These are phyloP conservation scores for Coenobita brevimanus DNA, from an alignment of 1,140 invertebrate species.

Conservation along the genomic window DNA sequence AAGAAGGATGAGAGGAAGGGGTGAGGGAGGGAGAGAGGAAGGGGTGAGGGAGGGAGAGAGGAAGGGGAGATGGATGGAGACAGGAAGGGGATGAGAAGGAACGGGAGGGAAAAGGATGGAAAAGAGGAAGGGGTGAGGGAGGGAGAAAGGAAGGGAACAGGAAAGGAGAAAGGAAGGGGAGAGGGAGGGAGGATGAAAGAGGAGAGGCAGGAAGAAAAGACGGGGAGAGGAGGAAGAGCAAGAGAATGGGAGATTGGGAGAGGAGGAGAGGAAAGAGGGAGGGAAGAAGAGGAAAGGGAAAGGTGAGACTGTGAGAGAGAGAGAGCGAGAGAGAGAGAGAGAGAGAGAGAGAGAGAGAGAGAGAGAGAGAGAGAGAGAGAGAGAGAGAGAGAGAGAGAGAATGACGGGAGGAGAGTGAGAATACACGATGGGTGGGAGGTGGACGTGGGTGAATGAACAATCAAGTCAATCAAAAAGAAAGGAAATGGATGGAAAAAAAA, in stretches of 20 bases:
- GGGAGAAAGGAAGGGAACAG: too few species aligned
- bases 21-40: neutral
- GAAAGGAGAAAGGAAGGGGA: too few species aligned
- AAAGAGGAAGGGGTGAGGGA: neutral
- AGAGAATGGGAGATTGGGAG: neutral
- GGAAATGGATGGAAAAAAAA: too few species aligned
- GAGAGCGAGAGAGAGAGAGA: neutral
- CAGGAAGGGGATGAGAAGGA: too few species aligned
- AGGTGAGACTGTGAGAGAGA: neutral
- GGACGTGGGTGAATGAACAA: neutral
- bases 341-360: neutral
- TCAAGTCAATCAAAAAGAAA: neutral
- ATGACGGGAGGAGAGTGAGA: neutral
- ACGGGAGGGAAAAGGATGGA: too few species aligned
- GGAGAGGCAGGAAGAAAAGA: neutral
- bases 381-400: neutral
- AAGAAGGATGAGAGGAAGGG: neutral
- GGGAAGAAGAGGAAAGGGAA: neutral
- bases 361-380: neutral
- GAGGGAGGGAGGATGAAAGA: neutral
- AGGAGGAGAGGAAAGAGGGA: neutral
- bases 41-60: neutral
- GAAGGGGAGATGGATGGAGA: too few species aligned
- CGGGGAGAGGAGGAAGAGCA: neutral
- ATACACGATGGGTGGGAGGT: neutral